Evolutionary conservation across 2,888 invertebrate genomes (phyloP).

Genomic region (Podabrus alpinus): DNA sequence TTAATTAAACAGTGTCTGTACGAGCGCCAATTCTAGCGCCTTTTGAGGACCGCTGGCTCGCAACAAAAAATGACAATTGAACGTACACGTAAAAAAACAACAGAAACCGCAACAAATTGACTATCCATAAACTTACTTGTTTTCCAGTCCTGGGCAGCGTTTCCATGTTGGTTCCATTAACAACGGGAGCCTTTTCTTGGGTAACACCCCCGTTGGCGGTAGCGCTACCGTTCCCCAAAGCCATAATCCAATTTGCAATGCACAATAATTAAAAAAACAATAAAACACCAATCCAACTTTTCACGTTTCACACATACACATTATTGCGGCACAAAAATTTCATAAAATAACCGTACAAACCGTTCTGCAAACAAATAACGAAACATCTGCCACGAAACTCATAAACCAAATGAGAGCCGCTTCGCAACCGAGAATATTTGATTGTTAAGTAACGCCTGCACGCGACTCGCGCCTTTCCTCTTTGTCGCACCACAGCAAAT

Average conservation of each 20-base stretch:
- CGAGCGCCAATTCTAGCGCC: neutral
- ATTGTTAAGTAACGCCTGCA: neutral
- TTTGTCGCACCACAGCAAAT: neutral
- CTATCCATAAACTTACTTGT: conserved; percentile 54
- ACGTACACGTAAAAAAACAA: neutral
- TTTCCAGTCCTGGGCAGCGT: conserved; percentile 62
- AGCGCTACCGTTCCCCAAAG: conserved; percentile 53
- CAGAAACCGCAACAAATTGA: neutral
- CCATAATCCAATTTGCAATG: conserved; percentile 41
- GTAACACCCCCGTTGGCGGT: conserved; percentile 55
- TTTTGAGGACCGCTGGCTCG: neutral
- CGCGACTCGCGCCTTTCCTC: neutral
- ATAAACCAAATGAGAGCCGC: conserved; percentile 40
- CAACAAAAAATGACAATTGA: neutral
- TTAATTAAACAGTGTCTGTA: neutral
- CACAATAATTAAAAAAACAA: neutral
- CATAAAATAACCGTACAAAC: conserved; percentile 14
- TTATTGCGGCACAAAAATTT: conserved; percentile 8
- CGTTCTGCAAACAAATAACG: conserved; percentile 31
- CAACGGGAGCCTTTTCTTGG: conserved; percentile 62
- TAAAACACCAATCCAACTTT: neutral
- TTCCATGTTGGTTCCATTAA: conserved; percentile 65
- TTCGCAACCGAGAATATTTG: conserved; percentile 17
- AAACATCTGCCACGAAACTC: conserved; percentile 37
- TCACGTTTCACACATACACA: neutral